Percentiles rank a stretch among this genome's conserved stretches.
Conservation (phyloP, 1,140 invertebrate species). For the Steinernema khuongi region DNA sequence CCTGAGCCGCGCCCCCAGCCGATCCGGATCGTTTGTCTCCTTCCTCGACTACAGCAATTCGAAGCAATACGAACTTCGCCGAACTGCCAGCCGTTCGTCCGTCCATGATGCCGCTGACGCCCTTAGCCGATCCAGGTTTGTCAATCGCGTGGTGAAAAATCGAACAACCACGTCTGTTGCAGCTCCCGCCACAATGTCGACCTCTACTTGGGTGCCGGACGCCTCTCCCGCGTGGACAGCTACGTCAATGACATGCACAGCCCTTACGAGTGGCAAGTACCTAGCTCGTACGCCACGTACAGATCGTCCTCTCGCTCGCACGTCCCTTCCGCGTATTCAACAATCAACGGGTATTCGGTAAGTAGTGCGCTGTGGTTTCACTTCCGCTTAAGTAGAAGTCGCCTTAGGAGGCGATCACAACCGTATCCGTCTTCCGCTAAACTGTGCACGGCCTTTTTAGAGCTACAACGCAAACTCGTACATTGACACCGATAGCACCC, state of each 20-base stretch:
- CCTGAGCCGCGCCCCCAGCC: conserved; percentile 49
- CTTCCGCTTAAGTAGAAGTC: no score
- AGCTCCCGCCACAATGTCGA: conserved; percentile 56
- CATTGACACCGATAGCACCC: conserved; percentile 35
- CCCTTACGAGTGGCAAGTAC: conserved; percentile 53
- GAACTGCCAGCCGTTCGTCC: conserved; percentile 46
- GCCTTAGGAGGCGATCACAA: conserved; percentile 2
- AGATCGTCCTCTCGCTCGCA: conserved; percentile 48
- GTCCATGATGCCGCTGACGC: conserved; percentile 48
- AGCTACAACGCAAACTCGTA: conserved; percentile 39
- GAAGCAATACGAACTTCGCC: conserved; percentile 54
- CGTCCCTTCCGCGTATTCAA: conserved; percentile 40
- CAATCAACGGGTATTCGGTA: conserved; percentile 50
- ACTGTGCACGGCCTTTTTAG: conserved; percentile 24
- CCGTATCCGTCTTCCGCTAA: background rate
- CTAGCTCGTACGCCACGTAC: conserved; percentile 49
- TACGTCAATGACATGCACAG: conserved; percentile 53
- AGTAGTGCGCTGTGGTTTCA: no score
- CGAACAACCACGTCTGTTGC: conserved; percentile 17
- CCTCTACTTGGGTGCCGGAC: conserved; percentile 48
- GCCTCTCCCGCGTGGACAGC: conserved; percentile 56
- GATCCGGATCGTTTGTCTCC: conserved; percentile 52
- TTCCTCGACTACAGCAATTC: conserved; percentile 55
- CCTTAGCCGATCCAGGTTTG: conserved; percentile 51
- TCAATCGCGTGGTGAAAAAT: background rate